Evolutionary conservation across 2,888 invertebrate species (phyloP).

Genomic region (Brachyptera risi): DNA sequence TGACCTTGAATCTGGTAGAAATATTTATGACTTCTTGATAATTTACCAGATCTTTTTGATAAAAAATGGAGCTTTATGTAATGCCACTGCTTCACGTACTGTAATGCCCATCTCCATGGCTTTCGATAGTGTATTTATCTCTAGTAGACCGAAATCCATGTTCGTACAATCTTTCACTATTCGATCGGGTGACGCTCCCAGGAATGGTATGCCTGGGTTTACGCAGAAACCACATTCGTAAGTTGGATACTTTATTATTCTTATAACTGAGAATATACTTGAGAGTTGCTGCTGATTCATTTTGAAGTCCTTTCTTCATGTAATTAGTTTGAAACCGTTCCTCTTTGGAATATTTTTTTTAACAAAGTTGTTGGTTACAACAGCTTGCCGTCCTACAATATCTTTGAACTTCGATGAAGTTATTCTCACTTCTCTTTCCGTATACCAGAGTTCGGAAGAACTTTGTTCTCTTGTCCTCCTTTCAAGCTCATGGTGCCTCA

Average conservation of each 20-base stretch:
- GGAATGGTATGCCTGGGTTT: slow-evolving; percentile 20
- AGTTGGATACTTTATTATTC: not conserved
- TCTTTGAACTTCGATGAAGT: not conserved
- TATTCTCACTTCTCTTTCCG: not conserved
- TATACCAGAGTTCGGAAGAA: not conserved
- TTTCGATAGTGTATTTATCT: not conserved
- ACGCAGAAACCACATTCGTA: not conserved
- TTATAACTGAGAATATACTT: not conserved
- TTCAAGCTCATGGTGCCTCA: not conserved
- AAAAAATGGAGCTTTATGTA: not conserved
- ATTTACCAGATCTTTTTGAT: not conserved
- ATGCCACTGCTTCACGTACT: not conserved
- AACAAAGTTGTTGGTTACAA: not conserved
- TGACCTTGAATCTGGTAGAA: slow-evolving; percentile 24
- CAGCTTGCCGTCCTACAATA: not conserved
- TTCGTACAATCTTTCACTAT: slow-evolving; percentile 14
- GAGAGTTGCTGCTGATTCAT: not conserved
- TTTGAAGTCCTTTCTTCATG: not conserved
- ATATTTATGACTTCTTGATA: slow-evolving; percentile 1
- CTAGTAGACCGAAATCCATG: not conserved
- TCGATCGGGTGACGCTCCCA: slow-evolving; percentile 27
- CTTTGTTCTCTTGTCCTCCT: not conserved
- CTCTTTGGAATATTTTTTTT: not conserved
- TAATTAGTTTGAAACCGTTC: not conserved
- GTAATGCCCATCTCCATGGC: not conserved